A percentile compares a stretch with the other conserved stretches of the same genome.
Evolutionary conservation across 30 jellyfish, hydroid and myxozoan genomes (phyloP).

Genomic region (Mastigias papua): DNA sequence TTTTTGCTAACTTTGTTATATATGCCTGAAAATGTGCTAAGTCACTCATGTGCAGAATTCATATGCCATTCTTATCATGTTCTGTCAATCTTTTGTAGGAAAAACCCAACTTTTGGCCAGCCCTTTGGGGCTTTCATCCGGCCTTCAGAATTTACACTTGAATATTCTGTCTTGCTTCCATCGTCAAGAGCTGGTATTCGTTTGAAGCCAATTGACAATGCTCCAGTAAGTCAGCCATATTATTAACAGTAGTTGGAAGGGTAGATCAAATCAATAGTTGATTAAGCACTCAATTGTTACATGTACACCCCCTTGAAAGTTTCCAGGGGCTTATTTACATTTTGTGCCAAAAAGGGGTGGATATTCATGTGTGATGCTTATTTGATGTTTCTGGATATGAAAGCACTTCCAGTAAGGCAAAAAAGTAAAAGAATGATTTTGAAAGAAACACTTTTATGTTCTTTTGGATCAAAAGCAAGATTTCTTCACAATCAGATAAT

Average conservation of each 20-base stretch:
- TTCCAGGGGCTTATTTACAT: too few species aligned
- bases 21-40: too few species aligned
- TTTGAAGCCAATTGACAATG: constrained; percentile 57
- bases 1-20: too few species aligned
- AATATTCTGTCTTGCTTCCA: constrained; percentile 53
- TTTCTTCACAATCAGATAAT: too few species aligned
- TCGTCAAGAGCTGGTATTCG: constrained; percentile 67
- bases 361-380: too few species aligned
- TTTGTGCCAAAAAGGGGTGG: too few species aligned
- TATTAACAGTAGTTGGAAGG: neutral
- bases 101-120: constrained; percentile 4
- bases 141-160: constrained; percentile 48
- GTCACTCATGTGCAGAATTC: too few species aligned
- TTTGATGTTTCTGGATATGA: too few species aligned
- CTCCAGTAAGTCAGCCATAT: constrained; percentile 53
- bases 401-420: too few species aligned
- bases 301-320: neutral
- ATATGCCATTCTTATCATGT: neutral
- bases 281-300: neutral
- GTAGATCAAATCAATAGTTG: neutral
- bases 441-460: too few species aligned
- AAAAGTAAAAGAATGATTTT: too few species aligned
- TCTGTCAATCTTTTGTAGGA: neutral
- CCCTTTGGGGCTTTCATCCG: constrained; percentile 44
- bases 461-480: too few species aligned